Evolutionary conservation across 1,140 invertebrate species (phyloP).

Genomic region (Leptoteleia sp.): DNA sequence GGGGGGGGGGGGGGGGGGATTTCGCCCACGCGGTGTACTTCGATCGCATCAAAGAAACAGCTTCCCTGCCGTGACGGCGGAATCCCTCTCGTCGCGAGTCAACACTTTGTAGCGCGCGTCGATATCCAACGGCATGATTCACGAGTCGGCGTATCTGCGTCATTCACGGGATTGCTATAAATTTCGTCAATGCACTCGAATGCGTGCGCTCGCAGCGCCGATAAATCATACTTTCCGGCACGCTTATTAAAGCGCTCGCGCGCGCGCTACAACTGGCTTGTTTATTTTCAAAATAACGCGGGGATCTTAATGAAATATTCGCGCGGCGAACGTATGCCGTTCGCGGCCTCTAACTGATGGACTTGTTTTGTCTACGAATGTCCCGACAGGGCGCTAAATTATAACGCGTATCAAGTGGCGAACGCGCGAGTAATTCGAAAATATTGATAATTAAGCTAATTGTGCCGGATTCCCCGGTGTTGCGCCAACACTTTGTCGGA

Average conservation of each 20-base stretch:
- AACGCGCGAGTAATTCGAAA: constrained; percentile 31
- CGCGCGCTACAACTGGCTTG: constrained; percentile 51
- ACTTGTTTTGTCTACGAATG: constrained; percentile 57
- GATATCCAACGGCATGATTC: constrained; percentile 28
- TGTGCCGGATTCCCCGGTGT: constrained; percentile 17
- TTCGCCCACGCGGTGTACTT: constrained; percentile 72
- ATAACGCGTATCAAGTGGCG: constrained; percentile 33
- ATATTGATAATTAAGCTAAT: constrained; percentile 55
- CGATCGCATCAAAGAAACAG: constrained; percentile 36
- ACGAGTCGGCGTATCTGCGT: constrained; percentile 32
- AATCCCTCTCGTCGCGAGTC: constrained; percentile 39
- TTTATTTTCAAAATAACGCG: constrained; percentile 61
- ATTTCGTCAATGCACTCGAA: constrained; percentile 63
- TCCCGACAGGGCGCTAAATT: constrained; percentile 46
- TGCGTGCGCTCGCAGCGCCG: constrained; percentile 46
- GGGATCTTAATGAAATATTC: constrained; percentile 66
- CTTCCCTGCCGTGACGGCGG: neutral
- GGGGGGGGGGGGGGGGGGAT: too few species aligned
- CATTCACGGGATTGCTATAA: constrained; percentile 55
- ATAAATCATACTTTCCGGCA: constrained; percentile 62
- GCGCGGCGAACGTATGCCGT: constrained; percentile 14
- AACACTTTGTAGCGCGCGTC: constrained; percentile 26
- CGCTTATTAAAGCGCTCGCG: constrained; percentile 52
- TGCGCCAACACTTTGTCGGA: neutral
- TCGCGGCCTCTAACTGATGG: constrained; percentile 44